phyloP scores from a whole-genome alignment of 2,888 invertebrate species.

The Eucriotettix oculatus region DNA sequence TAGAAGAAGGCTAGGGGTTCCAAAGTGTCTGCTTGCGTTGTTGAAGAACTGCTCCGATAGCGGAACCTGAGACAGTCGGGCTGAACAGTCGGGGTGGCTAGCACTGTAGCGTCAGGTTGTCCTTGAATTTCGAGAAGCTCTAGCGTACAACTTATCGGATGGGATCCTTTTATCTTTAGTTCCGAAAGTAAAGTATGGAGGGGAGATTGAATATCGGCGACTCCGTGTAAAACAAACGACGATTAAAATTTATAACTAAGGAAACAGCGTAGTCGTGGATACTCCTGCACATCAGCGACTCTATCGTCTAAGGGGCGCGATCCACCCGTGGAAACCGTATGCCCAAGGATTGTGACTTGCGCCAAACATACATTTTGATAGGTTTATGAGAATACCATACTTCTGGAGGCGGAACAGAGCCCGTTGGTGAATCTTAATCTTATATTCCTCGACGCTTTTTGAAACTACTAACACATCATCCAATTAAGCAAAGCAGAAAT shows the following conservation, averaged over 20 bases:
- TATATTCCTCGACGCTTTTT: background rate
- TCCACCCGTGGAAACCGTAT: constrained; percentile 1
- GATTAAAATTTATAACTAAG: constrained; percentile 4
- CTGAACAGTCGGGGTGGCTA: background rate
- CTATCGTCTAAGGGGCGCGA: background rate
- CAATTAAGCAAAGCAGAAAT: constrained; percentile 19
- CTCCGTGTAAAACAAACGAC: background rate
- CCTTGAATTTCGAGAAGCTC: background rate
- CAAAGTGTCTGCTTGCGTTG: too few relatives aligned
- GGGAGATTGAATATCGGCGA: too few relatives aligned
- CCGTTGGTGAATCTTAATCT: background rate
- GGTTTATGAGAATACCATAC: background rate
- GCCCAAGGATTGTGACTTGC: constrained; percentile 1
- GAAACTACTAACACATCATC: constrained; percentile 16
- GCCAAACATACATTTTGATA: too few relatives aligned
- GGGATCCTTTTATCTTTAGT: too few relatives aligned
- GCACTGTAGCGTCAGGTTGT: background rate
- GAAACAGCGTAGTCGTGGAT: constrained; percentile 1
- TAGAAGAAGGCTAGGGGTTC: background rate
- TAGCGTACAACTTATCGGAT: background rate
- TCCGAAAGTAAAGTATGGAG: too few relatives aligned
- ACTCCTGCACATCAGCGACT: background rate
- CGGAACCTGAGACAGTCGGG: background rate
- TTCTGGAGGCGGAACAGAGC: background rate
- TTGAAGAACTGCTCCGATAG: background rate